Conservation (phyloP, 1,140 invertebrate genomes). For the Scaptomyza montana region DNA sequence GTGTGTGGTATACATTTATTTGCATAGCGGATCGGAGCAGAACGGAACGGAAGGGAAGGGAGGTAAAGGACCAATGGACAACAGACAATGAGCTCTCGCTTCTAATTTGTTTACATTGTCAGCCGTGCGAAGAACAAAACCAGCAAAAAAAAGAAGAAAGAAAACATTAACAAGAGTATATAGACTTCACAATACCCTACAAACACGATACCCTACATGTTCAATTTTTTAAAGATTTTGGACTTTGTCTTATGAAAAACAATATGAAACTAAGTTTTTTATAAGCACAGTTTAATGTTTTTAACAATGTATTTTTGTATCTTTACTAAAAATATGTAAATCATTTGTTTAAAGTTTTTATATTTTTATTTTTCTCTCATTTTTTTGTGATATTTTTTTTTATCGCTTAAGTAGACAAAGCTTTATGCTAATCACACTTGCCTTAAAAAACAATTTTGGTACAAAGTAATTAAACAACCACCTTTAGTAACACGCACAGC, state of each 20-base stretch:
- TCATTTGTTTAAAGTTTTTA: too few relatives aligned
- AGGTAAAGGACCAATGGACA: background rate
- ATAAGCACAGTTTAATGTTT: too few relatives aligned
- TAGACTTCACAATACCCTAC: background rate
- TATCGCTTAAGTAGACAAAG: background rate
- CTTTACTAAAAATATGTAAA: too few relatives aligned
- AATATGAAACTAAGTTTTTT: too few relatives aligned
- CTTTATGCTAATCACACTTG: conserved; percentile 31
- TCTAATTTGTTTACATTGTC: conserved; percentile 74
- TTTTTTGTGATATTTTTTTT: too few relatives aligned
- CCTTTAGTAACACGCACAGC: background rate
- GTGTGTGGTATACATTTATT: conserved; percentile 59
- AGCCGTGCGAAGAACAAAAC: conserved; percentile 41
- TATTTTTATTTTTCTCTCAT: too few relatives aligned
- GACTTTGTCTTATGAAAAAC: too few relatives aligned
- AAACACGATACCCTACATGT: too few relatives aligned
- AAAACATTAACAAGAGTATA: too few relatives aligned
- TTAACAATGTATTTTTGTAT: too few relatives aligned
- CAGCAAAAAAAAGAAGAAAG: conserved; percentile 7
- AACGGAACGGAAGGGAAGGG: conserved; percentile 7
- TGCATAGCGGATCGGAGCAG: conserved; percentile 61
- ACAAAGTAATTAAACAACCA: conserved; percentile 19
- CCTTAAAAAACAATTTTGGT: conserved; percentile 8
- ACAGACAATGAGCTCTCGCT: conserved; percentile 48
- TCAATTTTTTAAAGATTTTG: too few relatives aligned